Base-by-base conservation (phyloP, 2,888 invertebrate species). In the Stegophylla sp. region DNA sequence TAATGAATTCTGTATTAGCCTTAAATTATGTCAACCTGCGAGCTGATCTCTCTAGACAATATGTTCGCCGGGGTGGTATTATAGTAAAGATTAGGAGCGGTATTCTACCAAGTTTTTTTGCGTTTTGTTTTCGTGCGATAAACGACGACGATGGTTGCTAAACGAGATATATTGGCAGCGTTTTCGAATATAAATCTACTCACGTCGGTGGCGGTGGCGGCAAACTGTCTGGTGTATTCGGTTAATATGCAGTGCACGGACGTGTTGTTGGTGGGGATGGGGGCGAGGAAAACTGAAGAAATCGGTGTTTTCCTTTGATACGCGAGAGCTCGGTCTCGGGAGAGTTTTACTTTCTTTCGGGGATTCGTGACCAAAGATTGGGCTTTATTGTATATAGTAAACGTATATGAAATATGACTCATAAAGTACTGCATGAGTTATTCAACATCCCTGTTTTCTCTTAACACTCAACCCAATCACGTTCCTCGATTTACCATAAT, bases 341-440 rank as follows among this genome's bases (percentile, higher is more conserved):
- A 43, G 56, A 43, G 56, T 77, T 77, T 67, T 67, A 77, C 77
- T 67, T 67, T 59, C 77, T 69, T 67, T 67, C 20, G 77, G 67
- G 77, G 53, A 56, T 76, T 66, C 53, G 17, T 10, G 13, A 59
- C 77, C 67, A 67, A 45, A 67, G 77, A 77, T 67, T 67, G 45
- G 45, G 63, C 51, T 26, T 26, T n/a, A n/a, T n/a, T n/a, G n/a
- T n/a, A n/a, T n/a, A n/a, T n/a, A n/a, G n/a, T n/a, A 26, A 12
- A 20, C 20, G 13, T 69, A 20, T 41, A 23, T 53, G 13, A n/a
- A n/a, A n/a, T n/a, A n/a, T 51, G 63, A 34, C 63, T 74, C 74
- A 74, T 74, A 74, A 63, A 34, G 13, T n/a, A 28, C 34, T 43
- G 20, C 3, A 53, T 34, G 13, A 53, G 53, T 56, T 41, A 41